Evolutionary conservation across 2,797 vertebrate genomes (phyloP).

Genomic region (Xiphophorus birchmanni): DNA sequence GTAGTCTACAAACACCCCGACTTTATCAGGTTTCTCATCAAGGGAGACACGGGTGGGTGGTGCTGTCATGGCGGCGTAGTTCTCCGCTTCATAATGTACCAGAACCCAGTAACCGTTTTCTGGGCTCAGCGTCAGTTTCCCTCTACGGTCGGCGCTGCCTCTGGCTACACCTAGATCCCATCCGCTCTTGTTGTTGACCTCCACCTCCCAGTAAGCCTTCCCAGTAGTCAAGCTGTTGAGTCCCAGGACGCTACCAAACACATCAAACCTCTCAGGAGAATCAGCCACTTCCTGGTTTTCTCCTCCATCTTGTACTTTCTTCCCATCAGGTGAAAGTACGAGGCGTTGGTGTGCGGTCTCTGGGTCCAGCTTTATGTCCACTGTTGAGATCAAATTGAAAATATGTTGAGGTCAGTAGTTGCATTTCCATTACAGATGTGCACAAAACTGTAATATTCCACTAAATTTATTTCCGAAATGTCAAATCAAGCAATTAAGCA

Average conservation of each 20-base stretch:
- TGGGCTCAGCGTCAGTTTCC: conserved; percentile 44
- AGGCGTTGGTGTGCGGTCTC: conserved; percentile 42
- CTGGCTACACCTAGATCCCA: conserved; percentile 65
- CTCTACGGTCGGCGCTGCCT: conserved; percentile 33
- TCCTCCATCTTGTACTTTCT: conserved; percentile 53
- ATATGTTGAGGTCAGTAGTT: not conserved
- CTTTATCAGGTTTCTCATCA: conserved; percentile 42
- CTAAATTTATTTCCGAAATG: no score
- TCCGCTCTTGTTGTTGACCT: conserved; percentile 42
- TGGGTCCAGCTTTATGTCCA: conserved; percentile 49
- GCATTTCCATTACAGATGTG: no score
- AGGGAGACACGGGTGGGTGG: conserved; percentile 14
- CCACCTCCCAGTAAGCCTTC: conserved; percentile 58
- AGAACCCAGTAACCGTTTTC: conserved; percentile 58
- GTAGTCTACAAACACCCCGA: conserved; percentile 67
- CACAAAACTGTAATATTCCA: no score
- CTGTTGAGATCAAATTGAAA: conserved; percentile 24
- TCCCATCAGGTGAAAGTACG: conserved; percentile 33
- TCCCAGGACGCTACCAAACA: conserved; percentile 47
- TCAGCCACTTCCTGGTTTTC: conserved; percentile 8
- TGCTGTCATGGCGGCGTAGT: conserved; percentile 46
- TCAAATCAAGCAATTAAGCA: no score
- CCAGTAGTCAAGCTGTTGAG: conserved; percentile 32
- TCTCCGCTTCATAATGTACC: conserved; percentile 47
- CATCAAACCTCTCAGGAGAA: conserved; percentile 37